phyloP scores from a whole-genome alignment of 1,140 invertebrate genomes.

The Drosophila bipectinata region DNA sequence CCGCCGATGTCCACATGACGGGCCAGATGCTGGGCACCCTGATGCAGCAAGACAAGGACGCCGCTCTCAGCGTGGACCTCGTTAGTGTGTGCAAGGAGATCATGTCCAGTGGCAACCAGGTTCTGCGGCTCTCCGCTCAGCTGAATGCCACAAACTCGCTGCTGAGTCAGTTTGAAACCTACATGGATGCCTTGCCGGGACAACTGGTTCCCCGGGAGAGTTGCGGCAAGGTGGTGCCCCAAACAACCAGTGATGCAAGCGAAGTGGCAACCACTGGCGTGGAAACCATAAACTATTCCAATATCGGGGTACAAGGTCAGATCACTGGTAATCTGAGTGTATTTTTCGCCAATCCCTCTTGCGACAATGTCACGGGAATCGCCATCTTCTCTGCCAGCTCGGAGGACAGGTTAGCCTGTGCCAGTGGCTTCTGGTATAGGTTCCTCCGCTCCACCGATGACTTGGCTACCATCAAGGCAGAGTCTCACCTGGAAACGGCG shows the following conservation, averaged over 20 bases:
- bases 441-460: constrained; percentile 61
- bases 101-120: constrained; percentile 58
- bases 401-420: constrained; percentile 2
- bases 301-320: constrained; percentile 65
- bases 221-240: constrained; percentile 36
- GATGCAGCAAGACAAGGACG: constrained; percentile 54
- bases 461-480: constrained; percentile 39
- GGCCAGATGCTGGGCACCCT: constrained; percentile 55
- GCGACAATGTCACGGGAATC: constrained; percentile 65
- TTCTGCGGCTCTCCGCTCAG: constrained; percentile 60
- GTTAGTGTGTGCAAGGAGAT: constrained; percentile 70
- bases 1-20: constrained; percentile 71
- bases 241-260: constrained; percentile 12
- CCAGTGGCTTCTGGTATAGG: constrained; percentile 65
- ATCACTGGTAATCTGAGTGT: constrained; percentile 70
- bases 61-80: constrained; percentile 48
- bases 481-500: constrained; percentile 57
- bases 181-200: constrained; percentile 66
- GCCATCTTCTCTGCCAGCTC: constrained; percentile 54
- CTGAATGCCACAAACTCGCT: constrained; percentile 72
- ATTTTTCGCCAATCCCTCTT: constrained; percentile 66
- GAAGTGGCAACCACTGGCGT: constrained; percentile 32
- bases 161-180: constrained; percentile 62
- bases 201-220: constrained; percentile 49
- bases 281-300: constrained; percentile 47